Conservation (phyloP, 2,888 invertebrate species). For the Meta bourneti region DNA sequence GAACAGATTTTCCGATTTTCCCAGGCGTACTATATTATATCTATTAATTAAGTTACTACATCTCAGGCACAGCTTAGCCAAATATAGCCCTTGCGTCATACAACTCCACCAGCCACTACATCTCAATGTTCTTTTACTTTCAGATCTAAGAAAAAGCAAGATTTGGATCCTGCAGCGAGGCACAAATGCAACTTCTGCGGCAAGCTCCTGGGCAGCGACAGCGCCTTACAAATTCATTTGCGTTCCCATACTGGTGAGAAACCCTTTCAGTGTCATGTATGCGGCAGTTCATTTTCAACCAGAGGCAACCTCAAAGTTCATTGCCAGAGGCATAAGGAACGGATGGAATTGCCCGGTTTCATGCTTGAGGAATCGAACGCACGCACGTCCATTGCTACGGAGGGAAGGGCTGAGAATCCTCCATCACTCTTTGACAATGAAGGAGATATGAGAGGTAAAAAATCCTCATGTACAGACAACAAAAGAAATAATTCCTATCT, state of each 20-base stretch:
- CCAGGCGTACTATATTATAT: too few relatives aligned
- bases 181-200: conserved; percentile 97
- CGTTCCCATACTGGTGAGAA: conserved; percentile 98
- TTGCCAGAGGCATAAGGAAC: conserved; percentile 96
- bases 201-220: conserved; percentile 97
- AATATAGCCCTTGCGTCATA: too few relatives aligned
- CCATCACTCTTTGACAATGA: conserved; percentile 35
- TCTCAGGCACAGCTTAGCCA: too few relatives aligned
- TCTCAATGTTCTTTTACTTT: not conserved
- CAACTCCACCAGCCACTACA: too few relatives aligned
- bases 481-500: too few relatives aligned
- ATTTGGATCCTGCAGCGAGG: conserved; percentile 88
- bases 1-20: too few relatives aligned
- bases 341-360: conserved; percentile 87
- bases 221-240: conserved; percentile 98
- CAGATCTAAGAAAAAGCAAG: conserved; percentile 77
- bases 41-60: too few relatives aligned
- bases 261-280: conserved; percentile 99
- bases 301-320: conserved; percentile 99
- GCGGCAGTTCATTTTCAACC: conserved; percentile 98
- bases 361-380: not conserved
- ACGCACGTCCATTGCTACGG: not conserved
- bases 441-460: conserved; percentile 50
- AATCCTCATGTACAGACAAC: too few relatives aligned
- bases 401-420: not conserved